Evolutionary conservation across 2,888 invertebrate genomes (phyloP).

Genomic region (Choreutis nemorana): DNA sequence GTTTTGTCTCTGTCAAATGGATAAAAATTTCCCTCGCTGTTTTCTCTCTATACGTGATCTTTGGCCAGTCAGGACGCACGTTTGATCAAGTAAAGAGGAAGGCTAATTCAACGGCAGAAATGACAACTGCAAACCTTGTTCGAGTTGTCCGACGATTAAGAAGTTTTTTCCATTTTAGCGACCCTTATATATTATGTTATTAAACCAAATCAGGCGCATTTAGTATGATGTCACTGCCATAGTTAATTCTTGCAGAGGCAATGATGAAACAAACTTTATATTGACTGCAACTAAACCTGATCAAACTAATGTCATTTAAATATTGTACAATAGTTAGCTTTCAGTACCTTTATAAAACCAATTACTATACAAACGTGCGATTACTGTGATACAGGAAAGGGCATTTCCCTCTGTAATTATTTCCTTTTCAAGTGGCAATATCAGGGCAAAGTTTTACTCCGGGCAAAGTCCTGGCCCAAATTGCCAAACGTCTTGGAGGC

Average conservation of each 20-base stretch:
- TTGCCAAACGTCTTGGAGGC: slow-evolving; percentile 17
- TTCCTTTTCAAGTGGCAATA: slow-evolving; percentile 5
- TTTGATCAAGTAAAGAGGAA: slow-evolving; percentile 8
- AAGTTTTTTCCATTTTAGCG: slow-evolving; percentile 11
- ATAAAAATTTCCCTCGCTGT: slow-evolving; percentile 25
- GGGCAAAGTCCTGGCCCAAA: slow-evolving; percentile 25
- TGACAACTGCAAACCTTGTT: slow-evolving; percentile 8
- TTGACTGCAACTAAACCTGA: too few relatives aligned
- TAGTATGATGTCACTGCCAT: too few relatives aligned
- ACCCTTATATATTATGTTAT: slow-evolving; percentile 1
- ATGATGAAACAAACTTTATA: too few relatives aligned
- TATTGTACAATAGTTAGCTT: slow-evolving; percentile 4
- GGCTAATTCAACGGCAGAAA: slow-evolving; percentile 9
- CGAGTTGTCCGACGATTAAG: slow-evolving; percentile 12
- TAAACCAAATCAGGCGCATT: too few relatives aligned
- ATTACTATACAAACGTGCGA: slow-evolving; percentile 8
- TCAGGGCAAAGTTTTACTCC: slow-evolving; percentile 16
- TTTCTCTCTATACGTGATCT: slow-evolving; percentile 5
- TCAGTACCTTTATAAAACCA: slow-evolving; percentile 8
- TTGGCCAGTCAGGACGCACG: slow-evolving; percentile 13
- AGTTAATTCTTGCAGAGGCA: too few relatives aligned
- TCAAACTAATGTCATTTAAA: slow-evolving; percentile 3
- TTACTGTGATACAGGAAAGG: too few relatives aligned
- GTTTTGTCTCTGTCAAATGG: slow-evolving; percentile 31
- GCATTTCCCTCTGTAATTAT: too few relatives aligned